Evolutionary conservation across 2,113 vertebrate species (phyloP).

Genomic region (Paralichthys olivaceus): DNA sequence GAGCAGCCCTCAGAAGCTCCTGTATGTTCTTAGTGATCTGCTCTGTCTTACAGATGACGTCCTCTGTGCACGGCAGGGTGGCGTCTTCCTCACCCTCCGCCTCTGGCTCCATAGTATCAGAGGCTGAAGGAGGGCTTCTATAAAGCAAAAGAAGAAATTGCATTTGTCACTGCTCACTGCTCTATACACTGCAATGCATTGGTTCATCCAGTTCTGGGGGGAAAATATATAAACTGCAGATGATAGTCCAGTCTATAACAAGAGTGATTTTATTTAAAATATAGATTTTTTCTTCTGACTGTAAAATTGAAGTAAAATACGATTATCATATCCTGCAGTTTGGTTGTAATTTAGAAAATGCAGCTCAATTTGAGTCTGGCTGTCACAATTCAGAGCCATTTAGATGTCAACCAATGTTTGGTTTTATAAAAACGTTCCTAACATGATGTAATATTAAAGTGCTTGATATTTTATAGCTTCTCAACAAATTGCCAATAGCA

Average conservation of each 20-base stretch:
- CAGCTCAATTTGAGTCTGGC: no score
- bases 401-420: no score
- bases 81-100: conserved; percentile 79
- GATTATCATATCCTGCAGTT: no score
- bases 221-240: neutral
- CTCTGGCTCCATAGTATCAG: conserved; percentile 79
- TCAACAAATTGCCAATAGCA: no score
- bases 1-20: conserved; percentile 93
- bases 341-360: no score
- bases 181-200: neutral
- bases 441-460: no score
- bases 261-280: neutral
- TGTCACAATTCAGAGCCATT: no score
- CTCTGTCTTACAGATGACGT: conserved; percentile 97
- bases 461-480: no score
- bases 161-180: neutral
- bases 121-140: conserved; percentile 68
- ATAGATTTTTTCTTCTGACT: no score
- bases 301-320: no score
- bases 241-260: neutral
- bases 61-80: conserved; percentile 92
- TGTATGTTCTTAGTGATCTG: conserved; percentile 99
- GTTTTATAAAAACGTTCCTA: no score
- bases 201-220: neutral
- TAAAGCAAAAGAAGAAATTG: neutral